Base-by-base conservation (phyloP, 2,888 invertebrate genomes). In the Geotrupes spiniger region DNA sequence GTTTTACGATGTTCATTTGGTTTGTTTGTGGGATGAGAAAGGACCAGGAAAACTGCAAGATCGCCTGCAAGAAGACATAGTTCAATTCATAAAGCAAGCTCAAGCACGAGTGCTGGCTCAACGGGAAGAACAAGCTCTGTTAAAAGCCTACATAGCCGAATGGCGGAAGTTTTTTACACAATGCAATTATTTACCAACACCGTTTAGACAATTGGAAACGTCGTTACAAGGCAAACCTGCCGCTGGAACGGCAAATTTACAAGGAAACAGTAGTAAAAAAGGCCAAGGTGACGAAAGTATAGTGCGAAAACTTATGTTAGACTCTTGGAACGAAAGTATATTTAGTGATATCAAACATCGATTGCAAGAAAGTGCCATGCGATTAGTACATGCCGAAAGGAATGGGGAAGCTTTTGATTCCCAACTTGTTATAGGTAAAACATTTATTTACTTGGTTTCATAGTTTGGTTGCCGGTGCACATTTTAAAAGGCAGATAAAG, bases 131-230 rank as follows among this genome's bases (percentile, higher is more conserved):
- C 94, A 96, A 69, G 93, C 95, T 1, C 78, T 99, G 27, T 78
- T 99, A 4, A 94, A 93, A 73, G 92, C 96, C 1, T 99, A 99
- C 71, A 98, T 98, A 61, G 84, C 88, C 4, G 98, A 99, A 75
- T 99, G 99, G 99, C 83, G 93, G 40, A 95, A 94, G 70, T 99
- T 97, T 77, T 97, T 96, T 70, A 92, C 94, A 2, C 98, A 99
- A 72, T 96, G 97, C 74, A 90, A 92, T 71, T 98, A 97, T 76
- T 78, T 98, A 64, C 97, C 97, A 1, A 89, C 94, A 59, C 97
- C 97, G 11, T 98, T 98, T 77, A 83, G 89, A 49, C 93, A 94
- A 69, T 76, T 98, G 59, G 96, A 97, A 75, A 85, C 85, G 29
- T 65, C 91, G 46, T 80, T 95, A 29, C 85, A 86, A 46, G 86